These are phyloP conservation scores for Augiades crinisus DNA, from an alignment of 2,888 invertebrate species.

Conservation along the genomic window DNA sequence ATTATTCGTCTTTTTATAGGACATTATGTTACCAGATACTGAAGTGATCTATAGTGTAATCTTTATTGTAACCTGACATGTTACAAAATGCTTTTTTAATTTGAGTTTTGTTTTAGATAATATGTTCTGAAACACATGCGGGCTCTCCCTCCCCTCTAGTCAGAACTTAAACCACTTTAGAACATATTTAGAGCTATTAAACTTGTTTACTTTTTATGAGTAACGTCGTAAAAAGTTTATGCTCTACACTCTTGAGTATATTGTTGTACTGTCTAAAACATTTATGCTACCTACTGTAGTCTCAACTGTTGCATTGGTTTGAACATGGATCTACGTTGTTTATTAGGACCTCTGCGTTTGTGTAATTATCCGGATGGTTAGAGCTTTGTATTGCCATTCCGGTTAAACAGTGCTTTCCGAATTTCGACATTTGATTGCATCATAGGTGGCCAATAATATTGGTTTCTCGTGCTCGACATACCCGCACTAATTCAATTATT, in stretches of 20 bases:
- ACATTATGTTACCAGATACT: background rate
- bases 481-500: conserved; percentile 74
- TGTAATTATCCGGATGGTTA: background rate
- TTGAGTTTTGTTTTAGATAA: background rate
- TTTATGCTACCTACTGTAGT: no score
- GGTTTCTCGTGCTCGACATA: conserved; percentile 55
- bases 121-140: background rate
- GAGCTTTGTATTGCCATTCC: background rate
- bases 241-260: background rate
- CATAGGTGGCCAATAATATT: conserved; percentile 49
- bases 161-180: background rate
- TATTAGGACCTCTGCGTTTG: background rate
- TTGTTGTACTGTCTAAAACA: no score
- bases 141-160: background rate
- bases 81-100: no score
- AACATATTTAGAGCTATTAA: conserved; percentile 14
- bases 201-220: conserved; percentile 14
- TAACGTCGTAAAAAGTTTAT: conserved; percentile 22
- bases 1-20: background rate
- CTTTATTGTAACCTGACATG: no score
- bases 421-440: conserved; percentile 37
- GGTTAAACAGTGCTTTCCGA: background rate
- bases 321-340: background rate
- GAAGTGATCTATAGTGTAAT: no score
- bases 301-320: background rate